Base-by-base conservation (phyloP, 2,797 vertebrate species). In the Sebastes steindachneri region DNA sequence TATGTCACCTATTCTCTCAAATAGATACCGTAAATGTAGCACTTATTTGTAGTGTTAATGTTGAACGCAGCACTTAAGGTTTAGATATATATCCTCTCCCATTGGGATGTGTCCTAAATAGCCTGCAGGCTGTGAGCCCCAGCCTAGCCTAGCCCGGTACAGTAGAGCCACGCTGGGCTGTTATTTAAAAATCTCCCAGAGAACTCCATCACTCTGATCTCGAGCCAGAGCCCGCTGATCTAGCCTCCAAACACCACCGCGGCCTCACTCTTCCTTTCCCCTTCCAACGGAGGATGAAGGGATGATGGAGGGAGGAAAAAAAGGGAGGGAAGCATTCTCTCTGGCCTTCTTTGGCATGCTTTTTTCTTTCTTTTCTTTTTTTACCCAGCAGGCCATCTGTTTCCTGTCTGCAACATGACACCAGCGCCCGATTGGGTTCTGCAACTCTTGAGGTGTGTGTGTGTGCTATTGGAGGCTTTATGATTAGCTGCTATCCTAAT, bases 401-500 rank as follows among this genome's bases (percentile, higher is more conserved):
- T 94, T 95, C 94, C 93, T 93, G 92, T 89, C 84, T 91, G 93
- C 68, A 93, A 93, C 79, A 68, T 87, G 91, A 94, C 80, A 92
- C 94, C 86, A 68, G 66, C 54, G 45, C 65, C 79, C 83, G 11
- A 78, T 88, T 81, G 84, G 86, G 75, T 84, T 83, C 60, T 83
- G 75, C 75, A 78, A 37, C 71, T 90, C 64, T 74, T 70, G 77
- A 80, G 75, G 76, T 80, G 80, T 84, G 69, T 70, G 65, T 4
- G 11, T 9, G 33, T 3, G 21, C 54, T 41, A 25, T 73, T 76
- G 73, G 65, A 37, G 73, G 75, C 54, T 82, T 79, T 85, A 74
- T 88, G 83, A 88, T 86, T 87, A 87, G 87, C 80, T 76, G 53
- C 80, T 23, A 78, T 77, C 14, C 53, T 85, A 92, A 90, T 84